A percentile compares a stretch with the other conserved stretches of the same genome.
Evolutionary conservation across 2,888 invertebrate species (phyloP).

Genomic region (Syrista parreyssii): DNA sequence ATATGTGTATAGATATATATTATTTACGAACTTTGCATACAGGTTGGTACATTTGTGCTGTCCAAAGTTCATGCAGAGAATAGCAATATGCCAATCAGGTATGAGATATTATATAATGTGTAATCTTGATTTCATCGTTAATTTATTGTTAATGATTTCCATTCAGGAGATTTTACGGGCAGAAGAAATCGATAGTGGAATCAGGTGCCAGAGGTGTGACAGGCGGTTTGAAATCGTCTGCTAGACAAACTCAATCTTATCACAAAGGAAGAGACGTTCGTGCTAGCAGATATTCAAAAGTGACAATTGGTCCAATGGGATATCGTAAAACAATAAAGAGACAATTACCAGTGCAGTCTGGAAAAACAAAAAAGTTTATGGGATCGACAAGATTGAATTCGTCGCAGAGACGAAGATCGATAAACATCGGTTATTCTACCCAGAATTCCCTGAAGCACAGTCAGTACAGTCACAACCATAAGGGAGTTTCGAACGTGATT

Average conservation of each 20-base stretch:
- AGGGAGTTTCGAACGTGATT: constrained; percentile 12
- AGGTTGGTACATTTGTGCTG: constrained; percentile 40
- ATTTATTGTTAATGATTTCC: neutral
- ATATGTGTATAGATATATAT: neutral
- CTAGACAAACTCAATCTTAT: neutral
- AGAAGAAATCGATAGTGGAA: neutral
- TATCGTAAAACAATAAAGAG: neutral
- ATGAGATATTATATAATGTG: constrained; percentile 18
- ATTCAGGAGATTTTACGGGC: neutral
- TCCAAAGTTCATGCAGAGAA: constrained; percentile 32
- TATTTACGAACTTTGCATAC: constrained; percentile 23
- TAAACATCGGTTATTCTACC: neutral
- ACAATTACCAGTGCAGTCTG: neutral
- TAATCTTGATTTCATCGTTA: neutral
- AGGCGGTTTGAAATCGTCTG: neutral
- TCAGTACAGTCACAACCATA: neutral
- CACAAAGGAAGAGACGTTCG: neutral
- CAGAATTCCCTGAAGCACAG: neutral
- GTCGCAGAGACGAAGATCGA: neutral
- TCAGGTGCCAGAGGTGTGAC: neutral
- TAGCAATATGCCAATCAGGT: constrained; percentile 27
- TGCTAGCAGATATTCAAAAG: neutral
- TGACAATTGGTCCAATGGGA: neutral
- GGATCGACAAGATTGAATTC: neutral
- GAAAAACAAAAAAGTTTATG: neutral